phyloP scores from a whole-genome alignment of 2,797 vertebrate species.

The Hyperoplus immaculatus region DNA sequence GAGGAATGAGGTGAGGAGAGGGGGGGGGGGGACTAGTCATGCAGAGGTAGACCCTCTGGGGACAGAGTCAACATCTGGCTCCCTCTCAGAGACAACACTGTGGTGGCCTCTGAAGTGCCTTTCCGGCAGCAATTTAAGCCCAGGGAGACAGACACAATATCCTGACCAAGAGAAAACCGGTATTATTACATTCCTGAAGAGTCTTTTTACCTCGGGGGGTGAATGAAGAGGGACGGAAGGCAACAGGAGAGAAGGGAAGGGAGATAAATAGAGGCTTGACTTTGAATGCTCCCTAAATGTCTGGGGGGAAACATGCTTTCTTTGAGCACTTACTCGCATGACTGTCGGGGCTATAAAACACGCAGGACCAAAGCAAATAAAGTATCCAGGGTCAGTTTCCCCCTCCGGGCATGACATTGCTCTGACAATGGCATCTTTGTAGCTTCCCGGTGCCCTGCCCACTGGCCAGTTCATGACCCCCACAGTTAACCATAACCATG shows the following conservation, averaged over 20 bases:
- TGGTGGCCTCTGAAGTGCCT: conserved; percentile 88
- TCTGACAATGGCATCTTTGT: conserved; percentile 64
- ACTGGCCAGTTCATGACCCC: conserved; percentile 54
- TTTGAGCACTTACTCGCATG: conserved; percentile 36
- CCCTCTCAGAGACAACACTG: conserved; percentile 89
- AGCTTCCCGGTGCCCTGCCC: conserved; percentile 21
- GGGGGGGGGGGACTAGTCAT: conserved; percentile 56
- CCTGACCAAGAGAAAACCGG: conserved; percentile 88
- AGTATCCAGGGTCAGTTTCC: conserved; percentile 46
- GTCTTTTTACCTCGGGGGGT: conserved; percentile 82
- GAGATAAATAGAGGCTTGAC: conserved; percentile 67
- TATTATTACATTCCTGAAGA: conserved; percentile 92
- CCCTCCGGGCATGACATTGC: conserved; percentile 34
- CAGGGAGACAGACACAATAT: conserved; percentile 92
- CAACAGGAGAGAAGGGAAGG: conserved; percentile 36
- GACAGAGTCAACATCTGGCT: conserved; percentile 88
- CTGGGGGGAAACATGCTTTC: conserved; percentile 47
- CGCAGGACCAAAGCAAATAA: conserved; percentile 56
- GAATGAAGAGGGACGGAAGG: conserved; percentile 57
- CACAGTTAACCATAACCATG: conserved; percentile 18
- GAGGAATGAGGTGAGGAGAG: conserved; percentile 38
- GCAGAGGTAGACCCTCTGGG: conserved; percentile 83
- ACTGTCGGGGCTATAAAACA: conserved; percentile 50
- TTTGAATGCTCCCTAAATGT: conserved; percentile 61
- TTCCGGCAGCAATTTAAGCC: conserved; percentile 89